Evolutionary conservation across 2,797 vertebrate genomes (phyloP).

Genomic region (Poeciliopsis gracilis): DNA sequence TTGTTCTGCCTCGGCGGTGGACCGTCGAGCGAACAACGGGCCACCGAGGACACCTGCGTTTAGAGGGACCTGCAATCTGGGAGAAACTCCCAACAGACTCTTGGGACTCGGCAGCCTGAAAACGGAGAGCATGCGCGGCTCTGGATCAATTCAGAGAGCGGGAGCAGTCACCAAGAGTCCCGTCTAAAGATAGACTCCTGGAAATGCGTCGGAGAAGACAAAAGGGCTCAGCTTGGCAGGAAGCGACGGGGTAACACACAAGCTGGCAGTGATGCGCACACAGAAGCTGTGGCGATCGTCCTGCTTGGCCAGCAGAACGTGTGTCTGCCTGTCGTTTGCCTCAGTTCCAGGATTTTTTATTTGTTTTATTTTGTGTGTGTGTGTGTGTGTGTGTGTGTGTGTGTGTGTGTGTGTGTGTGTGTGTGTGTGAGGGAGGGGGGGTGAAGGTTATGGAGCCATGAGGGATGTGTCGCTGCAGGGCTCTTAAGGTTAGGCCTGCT

Average conservation of each 20-base stretch:
- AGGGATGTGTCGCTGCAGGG: slow-evolving; percentile 65
- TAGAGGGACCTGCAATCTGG: slow-evolving; percentile 50
- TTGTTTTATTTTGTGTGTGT: slow-evolving; percentile 1
- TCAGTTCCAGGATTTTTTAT: slow-evolving; percentile 55
- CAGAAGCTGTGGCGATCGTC: slow-evolving; percentile 44
- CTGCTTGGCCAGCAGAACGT: slow-evolving; percentile 64
- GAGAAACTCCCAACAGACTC: slow-evolving; percentile 41
- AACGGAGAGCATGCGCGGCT: slow-evolving; percentile 53
- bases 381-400: background rate
- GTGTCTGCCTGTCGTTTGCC: slow-evolving; percentile 66
- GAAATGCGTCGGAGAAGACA: slow-evolving; percentile 64
- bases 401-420: background rate
- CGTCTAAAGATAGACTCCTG: slow-evolving; percentile 66
- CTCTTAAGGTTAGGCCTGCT: slow-evolving; percentile 48
- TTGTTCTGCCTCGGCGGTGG: slow-evolving; percentile 51
- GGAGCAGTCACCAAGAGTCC: slow-evolving; percentile 46
- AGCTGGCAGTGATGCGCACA: slow-evolving; percentile 40
- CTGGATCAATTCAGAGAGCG: slow-evolving; percentile 66
- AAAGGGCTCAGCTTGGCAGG: slow-evolving; percentile 68
- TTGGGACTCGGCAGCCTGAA: slow-evolving; percentile 49
- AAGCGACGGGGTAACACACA: slow-evolving; percentile 50
- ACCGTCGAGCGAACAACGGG: slow-evolving; percentile 36
- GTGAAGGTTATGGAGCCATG: slow-evolving; percentile 17
- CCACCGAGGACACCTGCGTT: slow-evolving; percentile 37
- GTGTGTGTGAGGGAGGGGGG: too few relatives aligned